Base-by-base conservation (phyloP, 2,888 invertebrate genomes). In the Petrolisthes manimaculis region DNA sequence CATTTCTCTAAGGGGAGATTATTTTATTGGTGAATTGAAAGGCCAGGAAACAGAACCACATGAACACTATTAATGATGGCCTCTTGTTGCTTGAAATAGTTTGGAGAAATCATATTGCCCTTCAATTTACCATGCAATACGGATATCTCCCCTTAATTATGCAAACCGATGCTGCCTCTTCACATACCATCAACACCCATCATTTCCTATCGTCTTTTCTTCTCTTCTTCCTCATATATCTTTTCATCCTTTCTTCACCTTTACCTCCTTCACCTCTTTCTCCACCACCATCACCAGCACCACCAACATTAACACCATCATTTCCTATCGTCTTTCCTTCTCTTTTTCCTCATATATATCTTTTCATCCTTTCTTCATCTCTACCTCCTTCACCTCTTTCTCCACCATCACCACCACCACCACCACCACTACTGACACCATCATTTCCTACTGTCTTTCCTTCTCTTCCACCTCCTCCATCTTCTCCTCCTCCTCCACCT, bases 311-410 rank as follows among this genome's bases (percentile, higher is more conserved):
- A n/a, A n/a, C 78, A 18, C 3, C n/a, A 75, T 1, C 21, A 21
- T 24, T 67, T 14, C 61, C 14, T 21, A n/a, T 74, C 78, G 18
- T 53, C 53, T 51, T 53, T 6, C n/a, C 8, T 75, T 8, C 6
- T 53, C 5, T 51, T 74, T n/a, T n/a, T 9, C 78, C 8, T 53
- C 5, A 8, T 78, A 8, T 55, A 4, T 54, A 12, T n/a, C 71
- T 71, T 61, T 80, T 37, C 61, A 21, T 80, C 79, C 21, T 51
- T 37, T 71, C 69, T 82, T n/a, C 53, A 18, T 69, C 51, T 69
- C 82, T 67, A 37, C 69, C n/a, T 82, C 82, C 5, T 71, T 69
- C 24, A 51, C 12, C 83, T 83, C 74, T 83, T n/a, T 74, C 54
- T 74, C 74, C 54, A 37, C 67, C 67, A 37, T 37, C 67, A 67